Evolutionary conservation across 2,888 invertebrate species (phyloP).

Genomic region (Lithophane leautieri): DNA sequence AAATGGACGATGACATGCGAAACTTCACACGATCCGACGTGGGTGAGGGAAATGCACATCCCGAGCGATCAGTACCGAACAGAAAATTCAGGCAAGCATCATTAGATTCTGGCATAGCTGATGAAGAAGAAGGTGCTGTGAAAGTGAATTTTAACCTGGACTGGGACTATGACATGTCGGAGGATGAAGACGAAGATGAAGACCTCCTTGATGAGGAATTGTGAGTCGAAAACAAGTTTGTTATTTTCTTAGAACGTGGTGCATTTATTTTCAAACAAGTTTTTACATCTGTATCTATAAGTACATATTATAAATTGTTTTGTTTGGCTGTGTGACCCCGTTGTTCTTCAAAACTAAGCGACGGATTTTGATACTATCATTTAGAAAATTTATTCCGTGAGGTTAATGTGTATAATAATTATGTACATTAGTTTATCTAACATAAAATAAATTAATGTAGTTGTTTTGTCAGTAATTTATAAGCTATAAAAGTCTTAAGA

Average conservation of each 20-base stretch:
- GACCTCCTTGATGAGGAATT: conserved; percentile 57
- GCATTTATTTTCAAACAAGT: conserved; percentile 1
- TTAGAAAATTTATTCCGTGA: neutral
- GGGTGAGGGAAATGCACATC: conserved; percentile 64
- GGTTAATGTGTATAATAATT: too few relatives aligned
- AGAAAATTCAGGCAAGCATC: conserved; percentile 70
- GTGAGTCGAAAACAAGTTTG: conserved; percentile 24
- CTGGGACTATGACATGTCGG: conserved; percentile 74
- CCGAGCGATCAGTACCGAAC: conserved; percentile 36
- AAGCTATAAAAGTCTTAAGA: neutral
- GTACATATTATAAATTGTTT: too few relatives aligned
- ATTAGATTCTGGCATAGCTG: conserved; percentile 76
- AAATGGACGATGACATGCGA: conserved; percentile 67
- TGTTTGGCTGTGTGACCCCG: neutral
- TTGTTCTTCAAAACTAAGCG: neutral
- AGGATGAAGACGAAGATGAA: conserved; percentile 74
- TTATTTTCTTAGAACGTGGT: neutral
- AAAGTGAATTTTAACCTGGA: conserved; percentile 65
- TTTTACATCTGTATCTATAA: neutral
- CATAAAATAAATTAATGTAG: neutral
- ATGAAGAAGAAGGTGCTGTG: conserved; percentile 65
- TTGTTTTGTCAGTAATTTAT: neutral
- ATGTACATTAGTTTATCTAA: too few relatives aligned
- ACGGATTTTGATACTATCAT: neutral
- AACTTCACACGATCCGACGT: conserved; percentile 72